A percentile compares a stretch with the other conserved stretches of the same genome.
Evolutionary conservation across 2,797 vertebrate genomes (phyloP).

Genomic region (Oreonectes daqikongensis): DNA sequence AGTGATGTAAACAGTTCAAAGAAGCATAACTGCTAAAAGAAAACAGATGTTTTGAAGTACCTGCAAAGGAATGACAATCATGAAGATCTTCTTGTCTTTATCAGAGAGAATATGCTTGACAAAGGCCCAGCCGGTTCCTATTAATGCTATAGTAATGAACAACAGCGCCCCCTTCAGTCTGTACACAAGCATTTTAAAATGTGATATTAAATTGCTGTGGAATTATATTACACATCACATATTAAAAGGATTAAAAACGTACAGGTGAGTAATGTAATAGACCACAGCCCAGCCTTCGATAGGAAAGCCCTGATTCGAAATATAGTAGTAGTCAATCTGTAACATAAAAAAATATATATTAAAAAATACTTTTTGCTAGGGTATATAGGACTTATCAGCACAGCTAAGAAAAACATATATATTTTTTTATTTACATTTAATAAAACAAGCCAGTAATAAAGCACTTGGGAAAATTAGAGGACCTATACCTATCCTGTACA

Average conservation of each 20-base stretch:
- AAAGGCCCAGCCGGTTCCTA: conserved; percentile 89
- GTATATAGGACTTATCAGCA: background rate
- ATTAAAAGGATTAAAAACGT: conserved; percentile 57
- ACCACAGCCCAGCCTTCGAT: conserved; percentile 89
- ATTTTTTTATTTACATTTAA: background rate
- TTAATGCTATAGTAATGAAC: conserved; percentile 87
- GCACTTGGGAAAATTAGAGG: no score
- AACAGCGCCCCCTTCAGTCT: conserved; percentile 86
- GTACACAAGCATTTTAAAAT: conserved; percentile 11
- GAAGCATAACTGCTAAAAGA: background rate
- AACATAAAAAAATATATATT: conserved; percentile 44
- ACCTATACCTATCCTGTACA: no score
- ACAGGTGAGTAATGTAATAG: conserved; percentile 90
- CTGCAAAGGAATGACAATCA: conserved; percentile 89
- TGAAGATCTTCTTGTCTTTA: conserved; percentile 90
- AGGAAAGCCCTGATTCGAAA: conserved; percentile 85
- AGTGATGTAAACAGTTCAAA: background rate
- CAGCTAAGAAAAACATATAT: background rate
- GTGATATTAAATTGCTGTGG: background rate
- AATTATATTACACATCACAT: background rate
- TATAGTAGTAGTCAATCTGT: conserved; percentile 89
- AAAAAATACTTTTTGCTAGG: conserved; percentile 2
- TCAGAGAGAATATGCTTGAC: conserved; percentile 88
- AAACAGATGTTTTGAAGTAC: conserved; percentile 60
- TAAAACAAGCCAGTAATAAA: no score